Base-by-base conservation (phyloP, 2,888 invertebrate species). In the Cryptops parisi region DNA sequence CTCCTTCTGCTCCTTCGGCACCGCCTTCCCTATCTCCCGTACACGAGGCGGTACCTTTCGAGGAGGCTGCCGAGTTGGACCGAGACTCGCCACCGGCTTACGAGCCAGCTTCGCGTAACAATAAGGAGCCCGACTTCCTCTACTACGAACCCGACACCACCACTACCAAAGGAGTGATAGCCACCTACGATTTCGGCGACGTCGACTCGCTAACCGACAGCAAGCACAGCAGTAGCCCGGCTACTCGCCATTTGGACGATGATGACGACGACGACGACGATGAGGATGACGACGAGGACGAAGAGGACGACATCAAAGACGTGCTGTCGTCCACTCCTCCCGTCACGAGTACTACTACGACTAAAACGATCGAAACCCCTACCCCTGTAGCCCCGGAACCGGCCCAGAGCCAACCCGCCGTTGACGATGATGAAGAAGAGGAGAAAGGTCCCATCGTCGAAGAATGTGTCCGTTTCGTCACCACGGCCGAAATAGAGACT, bases 11-110 rank as follows among this genome's bases (percentile, higher is more conserved):
- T 3, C 43, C 50, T 17, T 40, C 49, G 22, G 50, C 50, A 24
- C 50, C 50, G 15, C 47, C 33, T 25, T 24, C 21, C 22, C 46
- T 46, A 12, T 46, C 46, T 1, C 19, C 47, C 15, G 47, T 47
- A 15, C 25, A 22, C 47, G 47, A 47, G 2, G 9, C 47, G 47
- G 25, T 12, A 15, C 22, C 22, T 6, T 47, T 47, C 15, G 47
- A 47, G n/a, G 47, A 47, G 15, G 46, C 19, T n/a, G 46, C 47
- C 24, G 47, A 47, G 26, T 25, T 25, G 25, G 47, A 47, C 5
- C 23, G 15, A 19, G 23, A 47, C 25, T 22, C 47, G 23, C 47
- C 22, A 5, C 47, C 47, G 15, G 3, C 47, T 3, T n/a, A 22
- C 24, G 17, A 22, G 15, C 25, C 47, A 24, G 3, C 47, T 4